Base-by-base conservation (phyloP, 2,797 vertebrate genomes). In the Mormyrus proboscirostris region DNA sequence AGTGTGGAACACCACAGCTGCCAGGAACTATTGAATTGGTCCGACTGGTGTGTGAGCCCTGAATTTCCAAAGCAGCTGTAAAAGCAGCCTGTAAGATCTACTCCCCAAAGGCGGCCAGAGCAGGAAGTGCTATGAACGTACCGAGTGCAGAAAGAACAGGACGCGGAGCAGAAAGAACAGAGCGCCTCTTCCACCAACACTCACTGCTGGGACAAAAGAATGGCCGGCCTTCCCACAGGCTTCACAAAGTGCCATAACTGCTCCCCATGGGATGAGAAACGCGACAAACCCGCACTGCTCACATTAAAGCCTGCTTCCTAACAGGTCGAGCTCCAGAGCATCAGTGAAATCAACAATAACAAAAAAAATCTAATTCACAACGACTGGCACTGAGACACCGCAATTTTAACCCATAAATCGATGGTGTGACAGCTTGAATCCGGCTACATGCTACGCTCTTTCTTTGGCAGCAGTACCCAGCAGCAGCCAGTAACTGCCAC, bases 111-210 rank as follows among this genome's bases (percentile, higher is more conserved):
- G 89, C 89, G 93, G 92, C 91, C 92, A 91, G 90, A 86, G 76
- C 49, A 88, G 62, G 90, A 94, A 94, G 95, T 95, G 94, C 94
- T 95, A 94, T 51, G 19, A 87, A 22, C 33, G 29, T 59, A 25
- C 29, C 0, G 12, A 87, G 14, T 92, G 88, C 62, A 14, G 9
- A 47, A 87, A 69, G 59, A 41, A 53, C 29, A 69, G 25, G 33
- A 53, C 16, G 62, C 47, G 5, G 62, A 84, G 83, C 22, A 85
- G 83, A 51, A 85, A 85, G 4, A 25, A 50, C 47, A 51, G 41
- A n/a, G 29, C 7, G 76, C 6, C 41, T 44, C 41, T 44, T 79
- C 38, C 73, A 79, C 73, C 69, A 44, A 19, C 73, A 41, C 29
- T 33, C 69, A 14, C 69, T 41, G 69, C 29, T 33, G 69, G 69